Conservation (phyloP, 2,888 invertebrate species). For the Zhengitettix transpicula region DNA sequence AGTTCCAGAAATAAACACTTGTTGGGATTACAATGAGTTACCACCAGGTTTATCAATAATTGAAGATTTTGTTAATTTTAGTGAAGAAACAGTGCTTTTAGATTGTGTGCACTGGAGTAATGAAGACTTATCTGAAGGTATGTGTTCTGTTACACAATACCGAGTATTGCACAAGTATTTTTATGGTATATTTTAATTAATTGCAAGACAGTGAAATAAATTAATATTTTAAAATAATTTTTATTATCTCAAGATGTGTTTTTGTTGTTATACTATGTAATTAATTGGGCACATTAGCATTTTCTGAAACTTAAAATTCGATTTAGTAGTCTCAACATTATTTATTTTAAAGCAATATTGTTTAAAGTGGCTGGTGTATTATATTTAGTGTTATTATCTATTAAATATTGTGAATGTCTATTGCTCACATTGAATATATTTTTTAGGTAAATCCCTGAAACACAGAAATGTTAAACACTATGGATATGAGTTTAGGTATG, state of each 20-base stretch:
- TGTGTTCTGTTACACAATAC: not conserved
- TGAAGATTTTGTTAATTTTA: slow-evolving; percentile 48
- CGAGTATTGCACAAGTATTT: not conserved
- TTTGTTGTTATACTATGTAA: no score
- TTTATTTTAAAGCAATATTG: no score
- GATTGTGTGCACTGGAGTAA: slow-evolving; percentile 36
- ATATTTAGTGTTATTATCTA: no score
- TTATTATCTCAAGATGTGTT: no score
- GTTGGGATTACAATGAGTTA: slow-evolving; percentile 1
- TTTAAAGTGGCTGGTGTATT: no score
- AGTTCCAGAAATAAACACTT: slow-evolving; percentile 24
- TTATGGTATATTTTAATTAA: no score
- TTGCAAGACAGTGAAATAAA: no score
- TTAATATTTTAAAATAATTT: no score
- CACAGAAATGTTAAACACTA: slow-evolving; percentile 77
- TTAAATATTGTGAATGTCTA: no score
- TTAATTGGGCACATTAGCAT: no score
- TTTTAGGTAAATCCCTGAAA: slow-evolving; percentile 34
- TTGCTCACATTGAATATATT: not conserved
- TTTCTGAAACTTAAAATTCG: no score
- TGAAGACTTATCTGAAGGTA: not conserved
- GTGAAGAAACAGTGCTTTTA: slow-evolving; percentile 48
- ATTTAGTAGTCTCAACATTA: no score
- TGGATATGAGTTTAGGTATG: slow-evolving; percentile 84
- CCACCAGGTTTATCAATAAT: slow-evolving; percentile 57